Conservation (phyloP, 37 sponge, comb jelly and placozoan genomes). For the Lycopodina hypogea region DNA sequence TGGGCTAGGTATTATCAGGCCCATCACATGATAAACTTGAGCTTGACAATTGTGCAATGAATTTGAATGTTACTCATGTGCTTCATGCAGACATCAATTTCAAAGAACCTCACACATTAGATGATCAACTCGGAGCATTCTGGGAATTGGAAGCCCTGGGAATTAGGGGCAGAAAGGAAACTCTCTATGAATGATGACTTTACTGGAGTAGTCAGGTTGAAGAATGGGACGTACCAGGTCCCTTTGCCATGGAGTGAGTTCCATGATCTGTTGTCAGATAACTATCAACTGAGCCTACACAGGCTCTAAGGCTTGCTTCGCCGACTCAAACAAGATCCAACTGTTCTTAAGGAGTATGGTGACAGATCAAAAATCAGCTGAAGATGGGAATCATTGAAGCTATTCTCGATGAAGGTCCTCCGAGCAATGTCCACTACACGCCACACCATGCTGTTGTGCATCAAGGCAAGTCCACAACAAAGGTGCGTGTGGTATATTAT, state of each 20-base stretch:
- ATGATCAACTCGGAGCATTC: slow-evolving; percentile 18
- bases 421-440: slow-evolving; percentile 27
- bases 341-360: slow-evolving; percentile 44
- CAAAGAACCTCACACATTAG: neutral
- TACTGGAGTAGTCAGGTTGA: neutral
- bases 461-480: slow-evolving; percentile 49
- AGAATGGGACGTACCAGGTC: slow-evolving; percentile 18
- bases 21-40: neutral
- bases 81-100: slow-evolving; percentile 3
- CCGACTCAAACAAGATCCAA: slow-evolving; percentile 46
- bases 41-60: slow-evolving; percentile 4
- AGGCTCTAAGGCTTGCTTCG: slow-evolving; percentile 34
- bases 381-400: slow-evolving; percentile 47
- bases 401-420: neutral
- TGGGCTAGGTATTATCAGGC: slow-evolving; percentile 57
- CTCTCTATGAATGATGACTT: slow-evolving; percentile 33
- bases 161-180: slow-evolving; percentile 13
- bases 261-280: slow-evolving; percentile 37
- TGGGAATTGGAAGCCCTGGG: slow-evolving; percentile 57
- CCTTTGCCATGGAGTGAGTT: slow-evolving; percentile 33
- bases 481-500: slow-evolving; percentile 48
- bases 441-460: slow-evolving; percentile 58
- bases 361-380: slow-evolving; percentile 39
- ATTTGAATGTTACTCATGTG: slow-evolving; percentile 24
- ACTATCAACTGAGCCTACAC: slow-evolving; percentile 42